Percentiles rank a stretch among this genome's conserved stretches.
These are phyloP conservation scores for Botrylloides violaceus DNA, from an alignment of 23 tunicate genomes.

Conservation along the genomic window DNA sequence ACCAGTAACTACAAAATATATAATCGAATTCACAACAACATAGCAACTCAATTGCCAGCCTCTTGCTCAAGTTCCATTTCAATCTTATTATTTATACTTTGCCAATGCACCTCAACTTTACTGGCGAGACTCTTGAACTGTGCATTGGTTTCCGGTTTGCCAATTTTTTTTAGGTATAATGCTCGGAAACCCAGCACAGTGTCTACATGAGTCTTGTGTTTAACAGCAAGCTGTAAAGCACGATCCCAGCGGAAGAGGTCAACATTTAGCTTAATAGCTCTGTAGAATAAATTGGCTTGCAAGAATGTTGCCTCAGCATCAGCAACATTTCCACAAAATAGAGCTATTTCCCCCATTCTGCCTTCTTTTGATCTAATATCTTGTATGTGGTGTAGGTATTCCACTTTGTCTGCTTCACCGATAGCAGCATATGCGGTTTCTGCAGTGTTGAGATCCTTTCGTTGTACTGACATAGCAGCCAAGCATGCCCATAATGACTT, in stretches of 20 bases:
- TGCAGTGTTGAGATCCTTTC: constrained; percentile 63
- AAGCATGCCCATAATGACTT: constrained; percentile 81
- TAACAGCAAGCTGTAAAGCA: constrained; percentile 80
- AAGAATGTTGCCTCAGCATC: constrained; percentile 78
- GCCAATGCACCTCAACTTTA: constrained; percentile 40
- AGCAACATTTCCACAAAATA: constrained; percentile 59
- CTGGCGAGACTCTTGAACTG: constrained; percentile 64
- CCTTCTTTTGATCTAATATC: constrained; percentile 47
- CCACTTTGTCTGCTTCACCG: constrained; percentile 81
- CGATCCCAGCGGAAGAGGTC: constrained; percentile 83
- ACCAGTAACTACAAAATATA: background rate
- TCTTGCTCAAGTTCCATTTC: constrained; percentile 46
- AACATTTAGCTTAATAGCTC: constrained; percentile 69
- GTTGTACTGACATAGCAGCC: constrained; percentile 79
- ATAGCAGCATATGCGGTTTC: constrained; percentile 94
- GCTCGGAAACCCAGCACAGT: constrained; percentile 85
- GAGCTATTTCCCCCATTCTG: constrained; percentile 49
- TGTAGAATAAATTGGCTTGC: constrained; percentile 51
- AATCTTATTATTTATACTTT: constrained; percentile 51
- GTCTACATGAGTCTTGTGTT: constrained; percentile 89
- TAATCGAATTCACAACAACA: background rate
- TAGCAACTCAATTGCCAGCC: background rate
- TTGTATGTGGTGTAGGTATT: constrained; percentile 66
- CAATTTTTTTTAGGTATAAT: constrained; percentile 40
- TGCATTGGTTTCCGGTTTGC: constrained; percentile 46